Evolutionary conservation across 2,113 vertebrate genomes (phyloP).

Genomic region (Chionis minor): DNA sequence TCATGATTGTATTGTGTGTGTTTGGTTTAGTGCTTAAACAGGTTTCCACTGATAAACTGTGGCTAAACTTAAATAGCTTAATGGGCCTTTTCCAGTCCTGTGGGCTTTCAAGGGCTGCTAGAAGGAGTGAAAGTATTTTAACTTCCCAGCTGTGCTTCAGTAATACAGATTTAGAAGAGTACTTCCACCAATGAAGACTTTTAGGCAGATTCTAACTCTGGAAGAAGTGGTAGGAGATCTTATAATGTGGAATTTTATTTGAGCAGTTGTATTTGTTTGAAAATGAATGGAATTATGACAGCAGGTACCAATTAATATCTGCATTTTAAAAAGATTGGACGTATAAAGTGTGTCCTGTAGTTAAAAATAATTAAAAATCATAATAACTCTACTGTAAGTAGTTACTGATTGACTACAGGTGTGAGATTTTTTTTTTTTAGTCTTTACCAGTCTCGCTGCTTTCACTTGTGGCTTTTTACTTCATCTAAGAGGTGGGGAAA

Average conservation of each 20-base stretch:
- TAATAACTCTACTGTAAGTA: not conserved
- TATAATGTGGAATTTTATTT: not conserved
- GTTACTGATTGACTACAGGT: not conserved
- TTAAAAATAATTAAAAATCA: not conserved
- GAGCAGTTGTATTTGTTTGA: not conserved
- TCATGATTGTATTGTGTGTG: not conserved
- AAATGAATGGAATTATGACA: not conserved
- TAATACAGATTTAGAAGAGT: not conserved
- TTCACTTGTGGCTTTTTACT: not conserved
- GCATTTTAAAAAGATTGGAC: not conserved
- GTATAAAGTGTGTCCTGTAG: too few relatives aligned
- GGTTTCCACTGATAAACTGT: not conserved
- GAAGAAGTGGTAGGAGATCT: not conserved
- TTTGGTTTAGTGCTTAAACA: not conserved
- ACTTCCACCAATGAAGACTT: not conserved
- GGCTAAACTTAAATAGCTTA: not conserved
- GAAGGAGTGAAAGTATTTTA: not conserved
- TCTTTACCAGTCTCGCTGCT: not conserved
- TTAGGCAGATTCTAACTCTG: not conserved
- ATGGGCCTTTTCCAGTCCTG: not conserved
- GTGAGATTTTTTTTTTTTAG: not conserved
- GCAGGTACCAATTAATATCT: not conserved
- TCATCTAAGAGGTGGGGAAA: not conserved
- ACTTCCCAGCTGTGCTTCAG: not conserved
- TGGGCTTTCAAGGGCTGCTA: not conserved